Base-by-base conservation (phyloP, 2,797 vertebrate genomes). In the Myotis findleyi region DNA sequence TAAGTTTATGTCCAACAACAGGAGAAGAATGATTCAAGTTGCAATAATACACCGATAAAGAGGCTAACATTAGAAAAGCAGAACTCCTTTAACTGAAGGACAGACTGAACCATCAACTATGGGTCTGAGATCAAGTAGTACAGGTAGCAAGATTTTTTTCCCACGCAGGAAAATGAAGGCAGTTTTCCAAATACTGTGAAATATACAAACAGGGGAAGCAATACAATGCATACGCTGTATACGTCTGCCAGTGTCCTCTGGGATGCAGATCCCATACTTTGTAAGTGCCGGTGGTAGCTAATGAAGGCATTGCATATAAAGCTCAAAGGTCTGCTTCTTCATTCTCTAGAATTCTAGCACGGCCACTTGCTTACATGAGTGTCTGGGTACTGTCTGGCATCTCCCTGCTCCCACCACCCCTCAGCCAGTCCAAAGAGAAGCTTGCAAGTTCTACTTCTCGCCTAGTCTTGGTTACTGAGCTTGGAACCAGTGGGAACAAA, bases 71-170 rank as follows among this genome's bases (percentile, higher is more conserved):
- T 97, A 97, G 98, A 98, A 98, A 95, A 97, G 98, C 98, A 98
- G 98, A 96, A 98, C 97, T 98, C 89, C 86, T 98, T 98, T 95
- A 93, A 97, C 98, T 97, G 96, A 98, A 98, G 97, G 98, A 98
- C 98, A 98, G 94, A 98, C 97, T 97, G 95, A 98, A 97, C 95
- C 97, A 98, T 98, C 95, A 95, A 93, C 94, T 98, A 98, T 66
- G 97, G 98, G 96, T 98, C 98, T 97, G 98, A 98, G 98, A 97
- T 98, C 98, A 98, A 98, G 98, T 98, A 98, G 98, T 98, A 98
- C 97, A 98, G 98, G 98, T 98, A 98, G 98, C 98, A 97, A 98
- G 97, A 97, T 88, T 96, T 97, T 97, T 98, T 98, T 95, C 98
- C 97, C 98, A 88, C 98, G 97, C 97, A 97, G 98, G 98, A 98